Conservation (phyloP, 2,797 vertebrate genomes). For the Hylomyscus alleni region DNA sequence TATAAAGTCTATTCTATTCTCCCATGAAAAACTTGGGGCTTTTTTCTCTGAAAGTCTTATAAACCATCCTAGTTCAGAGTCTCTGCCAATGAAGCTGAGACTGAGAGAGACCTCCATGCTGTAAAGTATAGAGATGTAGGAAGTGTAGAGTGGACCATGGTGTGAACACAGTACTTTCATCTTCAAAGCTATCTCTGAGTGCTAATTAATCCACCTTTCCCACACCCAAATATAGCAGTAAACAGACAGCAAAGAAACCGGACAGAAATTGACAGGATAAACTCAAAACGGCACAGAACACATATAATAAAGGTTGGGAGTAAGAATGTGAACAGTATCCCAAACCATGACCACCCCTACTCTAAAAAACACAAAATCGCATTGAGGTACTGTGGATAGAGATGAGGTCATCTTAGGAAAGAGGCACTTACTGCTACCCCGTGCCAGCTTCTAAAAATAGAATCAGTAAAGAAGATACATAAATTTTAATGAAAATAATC, state of each 20-base stretch:
- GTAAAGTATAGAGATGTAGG: constrained; percentile 36
- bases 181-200: constrained; percentile 74
- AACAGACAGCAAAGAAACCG: constrained; percentile 68
- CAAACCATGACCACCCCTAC: not conserved
- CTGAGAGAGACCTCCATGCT: not conserved
- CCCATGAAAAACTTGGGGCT: not conserved
- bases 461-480: constrained; percentile 49
- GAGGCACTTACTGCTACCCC: not conserved
- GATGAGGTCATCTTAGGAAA: not conserved
- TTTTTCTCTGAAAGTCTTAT: constrained; percentile 44
- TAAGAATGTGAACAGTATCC: not conserved
- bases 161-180: constrained; percentile 64
- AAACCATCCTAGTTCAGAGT: constrained; percentile 14
- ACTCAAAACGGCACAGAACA: not conserved
- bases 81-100: not conserved
- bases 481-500: constrained; percentile 52
- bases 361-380: not conserved
- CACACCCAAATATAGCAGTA: constrained; percentile 47
- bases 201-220: constrained; percentile 75
- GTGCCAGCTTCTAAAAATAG: constrained; percentile 42
- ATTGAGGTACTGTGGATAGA: not conserved
- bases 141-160: not conserved
- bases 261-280: constrained; percentile 48
- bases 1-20: not conserved
- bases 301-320: not conserved